Evolutionary conservation across 2,888 invertebrate genomes (phyloP).

Genomic region (Tipula unca): DNA sequence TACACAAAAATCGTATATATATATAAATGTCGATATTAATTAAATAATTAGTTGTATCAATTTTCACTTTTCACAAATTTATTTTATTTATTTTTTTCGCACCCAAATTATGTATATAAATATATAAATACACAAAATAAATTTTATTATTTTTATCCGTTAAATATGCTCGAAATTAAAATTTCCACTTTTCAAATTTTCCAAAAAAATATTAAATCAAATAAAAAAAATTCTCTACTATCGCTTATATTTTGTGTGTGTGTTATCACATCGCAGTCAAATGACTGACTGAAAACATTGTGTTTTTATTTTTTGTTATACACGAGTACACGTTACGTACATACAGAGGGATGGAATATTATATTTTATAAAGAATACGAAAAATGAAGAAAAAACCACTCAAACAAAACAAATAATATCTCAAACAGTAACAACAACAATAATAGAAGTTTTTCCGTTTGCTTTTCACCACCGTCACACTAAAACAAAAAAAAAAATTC

Average conservation of each 20-base stretch:
- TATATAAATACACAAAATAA: not conserved
- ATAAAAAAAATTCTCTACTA: not conserved
- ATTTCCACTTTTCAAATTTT: not conserved
- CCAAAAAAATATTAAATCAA: not conserved
- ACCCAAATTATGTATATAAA: not conserved
- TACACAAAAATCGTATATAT: not conserved
- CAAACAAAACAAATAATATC: not conserved
- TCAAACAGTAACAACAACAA: not conserved
- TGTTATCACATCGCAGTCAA: slow-evolving; percentile 2
- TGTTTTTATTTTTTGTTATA: not conserved
- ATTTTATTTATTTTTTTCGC: too few relatives aligned
- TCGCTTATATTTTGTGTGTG: not conserved
- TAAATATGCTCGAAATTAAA: not conserved
- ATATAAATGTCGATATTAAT: not conserved
- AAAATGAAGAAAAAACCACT: not conserved
- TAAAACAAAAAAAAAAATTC: not conserved
- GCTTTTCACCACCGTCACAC: not conserved
- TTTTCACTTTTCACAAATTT: not conserved
- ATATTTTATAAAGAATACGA: not conserved
- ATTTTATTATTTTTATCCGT: not conserved
- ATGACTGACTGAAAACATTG: slow-evolving; percentile 14
- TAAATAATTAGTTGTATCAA: not conserved
- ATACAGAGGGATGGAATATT: not conserved
- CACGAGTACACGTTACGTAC: not conserved
- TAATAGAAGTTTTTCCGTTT: not conserved